A percentile compares a stretch with the other conserved stretches of the same genome.
These are phyloP conservation scores for Bergia puertoricense DNA, from an alignment of 92 coral and sea anemone genomes.

Conservation along the genomic window DNA sequence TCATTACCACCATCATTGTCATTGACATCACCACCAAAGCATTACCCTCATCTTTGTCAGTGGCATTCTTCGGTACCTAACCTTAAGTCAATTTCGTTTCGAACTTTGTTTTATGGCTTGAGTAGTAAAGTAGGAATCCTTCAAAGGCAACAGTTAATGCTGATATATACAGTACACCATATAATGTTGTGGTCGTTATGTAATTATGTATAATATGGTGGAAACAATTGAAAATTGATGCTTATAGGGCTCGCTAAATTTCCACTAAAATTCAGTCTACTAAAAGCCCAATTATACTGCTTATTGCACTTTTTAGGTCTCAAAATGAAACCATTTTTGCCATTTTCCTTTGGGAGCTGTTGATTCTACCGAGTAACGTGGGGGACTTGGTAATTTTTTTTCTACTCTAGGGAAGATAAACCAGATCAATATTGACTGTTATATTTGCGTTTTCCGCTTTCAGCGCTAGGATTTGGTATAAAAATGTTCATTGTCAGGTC, in stretches of 20 bases:
- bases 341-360: background rate
- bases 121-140: background rate
- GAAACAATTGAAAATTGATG: no score
- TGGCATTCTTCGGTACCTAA: background rate
- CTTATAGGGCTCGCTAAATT: no score
- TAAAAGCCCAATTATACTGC: no score
- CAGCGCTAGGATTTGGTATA: conserved; percentile 80
- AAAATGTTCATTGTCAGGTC: conserved; percentile 79
- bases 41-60: background rate
- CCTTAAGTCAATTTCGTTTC: no score
- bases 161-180: background rate
- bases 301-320: no score
- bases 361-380: no score
- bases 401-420: background rate
- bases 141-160: no score
- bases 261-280: no score
- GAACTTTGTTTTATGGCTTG: no score
- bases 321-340: background rate
- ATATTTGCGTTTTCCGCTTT: background rate
- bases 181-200: no score
- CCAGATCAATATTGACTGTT: background rate
- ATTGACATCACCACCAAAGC: background rate
- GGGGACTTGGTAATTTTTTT: background rate
- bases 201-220: no score
- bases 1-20: no score